phyloP scores from a whole-genome alignment of 2,113 vertebrate genomes.

The Synchiropus splendidus region DNA sequence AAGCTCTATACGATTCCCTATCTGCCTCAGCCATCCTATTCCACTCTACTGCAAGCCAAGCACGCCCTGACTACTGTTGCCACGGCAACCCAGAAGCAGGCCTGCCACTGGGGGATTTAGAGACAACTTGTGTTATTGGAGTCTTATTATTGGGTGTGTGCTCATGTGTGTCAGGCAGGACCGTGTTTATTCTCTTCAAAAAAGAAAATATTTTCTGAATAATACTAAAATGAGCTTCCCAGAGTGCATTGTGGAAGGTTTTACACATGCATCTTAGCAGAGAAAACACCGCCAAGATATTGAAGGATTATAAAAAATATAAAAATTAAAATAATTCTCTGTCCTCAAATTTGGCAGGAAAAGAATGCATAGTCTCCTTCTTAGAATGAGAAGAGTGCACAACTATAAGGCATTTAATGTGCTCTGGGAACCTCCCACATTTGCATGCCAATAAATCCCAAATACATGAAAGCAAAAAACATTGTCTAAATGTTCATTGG shows the following conservation, averaged over 20 bases:
- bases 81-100: constrained; percentile 46
- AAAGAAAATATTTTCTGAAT: constrained; percentile 15
- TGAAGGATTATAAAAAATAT: constrained; percentile 4
- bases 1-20: constrained; percentile 24
- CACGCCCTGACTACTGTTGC: constrained; percentile 56
- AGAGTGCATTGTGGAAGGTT: constrained; percentile 3
- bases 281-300: constrained; percentile 2
- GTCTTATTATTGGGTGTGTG: constrained; percentile 45
- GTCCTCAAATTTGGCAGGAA: constrained; percentile 1
- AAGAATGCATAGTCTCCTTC: neutral
- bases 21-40: constrained; percentile 24
- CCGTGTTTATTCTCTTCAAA: constrained; percentile 36
- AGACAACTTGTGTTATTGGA: constrained; percentile 54
- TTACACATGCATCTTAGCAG: neutral
- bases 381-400: neutral
- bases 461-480: too few species aligned
- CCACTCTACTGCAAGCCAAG: constrained; percentile 28
- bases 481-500: too few species aligned
- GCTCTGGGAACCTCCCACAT: too few species aligned
- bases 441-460: too few species aligned
- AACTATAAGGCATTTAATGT: too few species aligned
- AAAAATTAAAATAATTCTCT: too few species aligned
- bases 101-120: constrained; percentile 47
- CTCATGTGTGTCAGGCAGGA: constrained; percentile 19
- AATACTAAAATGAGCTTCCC: constrained; percentile 22